Base-by-base conservation (phyloP, 2,888 invertebrate genomes). In the Drosophila maculinotata region DNA sequence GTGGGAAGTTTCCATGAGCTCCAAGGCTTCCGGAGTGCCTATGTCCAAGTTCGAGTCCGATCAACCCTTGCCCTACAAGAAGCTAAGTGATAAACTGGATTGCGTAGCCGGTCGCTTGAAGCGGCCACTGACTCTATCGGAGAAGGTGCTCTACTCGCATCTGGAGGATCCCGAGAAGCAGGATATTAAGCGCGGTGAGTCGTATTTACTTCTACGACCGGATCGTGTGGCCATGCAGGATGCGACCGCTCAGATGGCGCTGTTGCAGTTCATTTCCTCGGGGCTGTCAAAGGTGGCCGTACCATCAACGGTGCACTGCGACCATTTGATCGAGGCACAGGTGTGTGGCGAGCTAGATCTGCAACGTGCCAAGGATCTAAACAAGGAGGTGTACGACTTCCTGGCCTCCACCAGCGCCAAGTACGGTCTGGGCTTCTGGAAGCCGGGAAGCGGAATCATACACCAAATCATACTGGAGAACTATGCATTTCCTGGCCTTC, bases 161-260 rank as follows among this genome's bases (percentile, higher is more conserved):
- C 92, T 99, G 87, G 98, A 99, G 93, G 95, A 98, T 83, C 97
- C 99, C 1, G 91, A 94, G 54, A 94, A 93, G 38, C 98, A 98
- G 94, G 98, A 98, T 0, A 95, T 99, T 59, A 94, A 94, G 82
- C 94, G 99, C 62, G 99, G 99, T 26, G 95, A 94, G 39, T 97
- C 97, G 66, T 99, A 99, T 91, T 93, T 99, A 44, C 95, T 97
- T 62, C 93, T 99, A 44, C 94, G 99, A 17, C 99, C 99, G 0
- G 99, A 99, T 92, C 94, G 99, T 69, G 99, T 99, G 64, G 99
- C 99, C 66, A 99, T 99, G 99, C 99, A 99, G 92, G 99, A 99
- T 93, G 99, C 99, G 54, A 99, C 99, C 8, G 99, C 99, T 1
- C 99, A 99, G 93, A 99, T 99, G 99, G 99, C 99, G 10, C 96